Base-by-base conservation (phyloP, 2,888 invertebrate species). In the Matsumyia berberina region DNA sequence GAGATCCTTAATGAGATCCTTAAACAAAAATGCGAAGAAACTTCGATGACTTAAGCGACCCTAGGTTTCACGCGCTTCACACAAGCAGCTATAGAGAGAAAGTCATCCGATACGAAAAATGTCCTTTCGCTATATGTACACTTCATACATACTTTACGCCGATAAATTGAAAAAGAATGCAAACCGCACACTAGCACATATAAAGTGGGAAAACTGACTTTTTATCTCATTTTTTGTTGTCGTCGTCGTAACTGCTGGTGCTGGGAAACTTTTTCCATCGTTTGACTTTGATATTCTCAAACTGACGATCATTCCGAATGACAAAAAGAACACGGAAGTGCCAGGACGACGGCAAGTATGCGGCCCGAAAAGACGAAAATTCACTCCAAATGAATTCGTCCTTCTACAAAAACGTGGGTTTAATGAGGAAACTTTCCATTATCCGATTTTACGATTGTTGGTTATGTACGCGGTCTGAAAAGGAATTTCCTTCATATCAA, bases 361-460 rank as follows among this genome's bases (percentile, higher is more conserved):
- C 15, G 33, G 31, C 29, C 39, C 35, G 44, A 69, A 62, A 60
- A 58, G 67, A 55, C 42, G 35, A 62, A 44, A 44, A 39, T 24
- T n/a, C 24, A 8, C 35, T 60, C n/a, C 31, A 44, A 17, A 17
- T 15, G 49, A 15, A 69, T 69, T 57, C 76, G 57, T 76, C 66
- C 39, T 49, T 37, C 37, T 66, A 31, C 15, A 29, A 66, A 73
- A 44, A 35, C 12, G 12, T 66, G 49, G 76, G 69, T 62, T 82
- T 82, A 82, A 82, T 82, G 78, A 82, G 78, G 72, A 82, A 82
- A 82, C 66, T 78, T 82, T 82, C 24, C 60, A 60, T 64, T 67
- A 82, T 82, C 78, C 66, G 82, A 78, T 82, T 78, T 58, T 66
- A 66, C 55, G 51, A 78, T 49, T 37, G 37, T 46, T 69, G 17